These are phyloP conservation scores for Poecilia gillii DNA, from an alignment of 2,797 vertebrate species.

Conservation along the genomic window DNA sequence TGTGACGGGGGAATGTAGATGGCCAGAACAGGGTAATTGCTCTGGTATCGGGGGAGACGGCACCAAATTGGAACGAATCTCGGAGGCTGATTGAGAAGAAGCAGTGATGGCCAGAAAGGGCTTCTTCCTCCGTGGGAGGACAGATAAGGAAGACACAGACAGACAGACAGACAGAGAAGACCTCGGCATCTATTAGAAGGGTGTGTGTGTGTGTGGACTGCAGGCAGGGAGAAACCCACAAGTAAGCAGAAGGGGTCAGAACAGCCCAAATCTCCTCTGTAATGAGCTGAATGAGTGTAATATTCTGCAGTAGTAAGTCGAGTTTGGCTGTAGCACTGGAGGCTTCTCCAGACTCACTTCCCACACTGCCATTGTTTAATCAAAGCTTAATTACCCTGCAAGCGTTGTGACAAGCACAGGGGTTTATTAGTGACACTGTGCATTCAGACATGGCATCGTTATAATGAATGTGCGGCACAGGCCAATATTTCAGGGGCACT, in stretches of 20 bases:
- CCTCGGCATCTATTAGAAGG: constrained; percentile 54
- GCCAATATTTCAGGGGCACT: constrained; percentile 29
- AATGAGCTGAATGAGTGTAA: constrained; percentile 70
- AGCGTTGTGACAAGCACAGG: constrained; percentile 47
- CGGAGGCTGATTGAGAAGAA: constrained; percentile 74
- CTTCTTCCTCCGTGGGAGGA: constrained; percentile 57
- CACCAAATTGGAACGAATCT: constrained; percentile 76
- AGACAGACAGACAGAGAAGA: constrained; percentile 40
- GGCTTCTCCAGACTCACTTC: constrained; percentile 59
- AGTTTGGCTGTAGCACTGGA: constrained; percentile 56
- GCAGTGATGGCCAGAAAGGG: constrained; percentile 47
- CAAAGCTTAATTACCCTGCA: constrained; percentile 63
- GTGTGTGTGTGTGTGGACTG: constrained; percentile 27
- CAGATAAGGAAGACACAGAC: constrained; percentile 66
- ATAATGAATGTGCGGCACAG: constrained; percentile 52
- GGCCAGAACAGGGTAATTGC: constrained; percentile 75
- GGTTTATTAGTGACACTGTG: constrained; percentile 55
- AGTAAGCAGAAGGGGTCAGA: constrained; percentile 46
- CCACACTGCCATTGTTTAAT: constrained; percentile 64
- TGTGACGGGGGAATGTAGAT: constrained; percentile 56
- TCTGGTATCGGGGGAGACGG: constrained; percentile 64
- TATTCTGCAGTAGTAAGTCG: constrained; percentile 39
- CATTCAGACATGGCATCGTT: constrained; percentile 46
- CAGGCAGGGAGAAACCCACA: constrained; percentile 31
- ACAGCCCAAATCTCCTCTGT: constrained; percentile 45